A percentile compares a stretch with the other conserved stretches of the same genome.
phyloP scores from a whole-genome alignment of 2,888 invertebrate genomes.

The Zhuqinia jingwanae region DNA sequence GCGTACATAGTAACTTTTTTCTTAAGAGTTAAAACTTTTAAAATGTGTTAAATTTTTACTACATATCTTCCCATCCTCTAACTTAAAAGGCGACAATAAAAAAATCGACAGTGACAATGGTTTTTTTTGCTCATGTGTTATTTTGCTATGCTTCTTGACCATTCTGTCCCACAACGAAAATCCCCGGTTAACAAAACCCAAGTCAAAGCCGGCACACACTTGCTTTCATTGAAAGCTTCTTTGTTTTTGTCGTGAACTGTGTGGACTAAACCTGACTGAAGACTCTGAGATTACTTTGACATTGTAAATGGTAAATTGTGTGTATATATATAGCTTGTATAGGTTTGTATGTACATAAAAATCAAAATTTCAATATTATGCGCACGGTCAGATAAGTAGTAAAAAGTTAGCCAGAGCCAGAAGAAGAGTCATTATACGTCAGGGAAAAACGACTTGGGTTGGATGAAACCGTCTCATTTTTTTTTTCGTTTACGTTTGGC shows the following conservation, averaged over 20 bases:
- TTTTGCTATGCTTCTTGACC: no score
- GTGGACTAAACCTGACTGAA: no score
- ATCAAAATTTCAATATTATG: background rate
- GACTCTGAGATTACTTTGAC: slow-evolving; percentile 6
- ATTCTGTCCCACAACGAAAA: slow-evolving; percentile 31
- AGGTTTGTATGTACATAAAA: background rate
- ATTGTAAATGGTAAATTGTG: background rate
- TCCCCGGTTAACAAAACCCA: background rate
- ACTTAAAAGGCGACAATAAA: background rate
- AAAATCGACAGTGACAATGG: background rate
- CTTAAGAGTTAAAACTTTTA: no score
- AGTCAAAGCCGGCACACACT: background rate
- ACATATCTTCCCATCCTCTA: background rate
- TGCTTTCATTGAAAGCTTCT: slow-evolving; percentile 17
- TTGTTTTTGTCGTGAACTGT: no score
- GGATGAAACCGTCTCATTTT: slow-evolving; percentile 6
- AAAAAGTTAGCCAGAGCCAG: slow-evolving; percentile 35
- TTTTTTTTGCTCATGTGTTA: background rate
- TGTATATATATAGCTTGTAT: background rate
- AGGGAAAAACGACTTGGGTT: background rate
- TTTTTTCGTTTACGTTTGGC: background rate
- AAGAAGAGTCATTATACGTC: background rate
- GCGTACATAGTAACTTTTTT: no score
- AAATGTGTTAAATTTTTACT: no score
- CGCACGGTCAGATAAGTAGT: slow-evolving; percentile 22